These are phyloP conservation scores for Euplexia lucipara DNA, from an alignment of 2,888 invertebrate genomes.

Conservation along the genomic window DNA sequence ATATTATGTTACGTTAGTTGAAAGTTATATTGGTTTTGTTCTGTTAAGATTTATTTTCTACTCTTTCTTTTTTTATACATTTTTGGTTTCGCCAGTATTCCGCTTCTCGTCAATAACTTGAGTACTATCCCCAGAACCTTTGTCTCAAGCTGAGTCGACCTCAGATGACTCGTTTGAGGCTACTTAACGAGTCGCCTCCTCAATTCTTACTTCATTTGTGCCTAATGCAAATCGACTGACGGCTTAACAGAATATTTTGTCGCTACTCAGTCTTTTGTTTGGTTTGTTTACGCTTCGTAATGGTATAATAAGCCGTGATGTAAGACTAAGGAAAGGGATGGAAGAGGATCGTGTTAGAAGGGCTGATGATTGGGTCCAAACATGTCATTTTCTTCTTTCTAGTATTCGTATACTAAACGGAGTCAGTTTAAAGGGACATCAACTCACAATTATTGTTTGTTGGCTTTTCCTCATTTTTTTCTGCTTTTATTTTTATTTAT, in stretches of 20 bases:
- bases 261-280: constrained; percentile 46
- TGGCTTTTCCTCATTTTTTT: too few species aligned
- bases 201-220: constrained; percentile 68
- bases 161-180: constrained; percentile 79
- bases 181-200: constrained; percentile 74
- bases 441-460: too few species aligned
- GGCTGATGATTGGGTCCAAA: not conserved
- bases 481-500: too few species aligned
- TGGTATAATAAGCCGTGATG: constrained; percentile 48
- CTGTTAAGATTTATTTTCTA: too few species aligned
- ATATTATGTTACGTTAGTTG: too few species aligned
- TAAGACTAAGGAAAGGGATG: constrained; percentile 5
- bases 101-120: constrained; percentile 49
- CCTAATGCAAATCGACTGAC: constrained; percentile 63
- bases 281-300: constrained; percentile 49
- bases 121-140: constrained; percentile 55
- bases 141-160: constrained; percentile 69
- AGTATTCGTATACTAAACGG: too few species aligned
- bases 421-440: too few species aligned
- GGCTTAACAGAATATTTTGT: constrained; percentile 64
- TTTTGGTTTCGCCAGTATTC: too few species aligned
- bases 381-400: not conserved
- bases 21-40: too few species aligned
- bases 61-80: too few species aligned
- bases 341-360: not conserved